Evolutionary conservation across 2,113 vertebrate genomes (phyloP), one percentile per base, ranked within the genome.

Genomic region (Trichomycterus rosablanca): DNA sequence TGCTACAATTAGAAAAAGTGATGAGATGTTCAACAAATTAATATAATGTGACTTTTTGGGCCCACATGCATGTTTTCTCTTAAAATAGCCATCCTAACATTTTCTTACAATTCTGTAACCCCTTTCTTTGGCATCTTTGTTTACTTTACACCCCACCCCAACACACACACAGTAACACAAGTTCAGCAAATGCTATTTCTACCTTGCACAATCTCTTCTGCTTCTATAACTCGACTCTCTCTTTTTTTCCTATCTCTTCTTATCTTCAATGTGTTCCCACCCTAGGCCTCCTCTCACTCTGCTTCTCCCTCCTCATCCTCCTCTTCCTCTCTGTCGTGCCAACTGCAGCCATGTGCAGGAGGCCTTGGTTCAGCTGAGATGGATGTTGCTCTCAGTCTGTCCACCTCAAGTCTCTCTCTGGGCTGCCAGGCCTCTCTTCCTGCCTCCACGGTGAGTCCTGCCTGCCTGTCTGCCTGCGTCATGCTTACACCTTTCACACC

Each of bases 361-460:
- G 67, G 63, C 52, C 22, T 87, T 79, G 87, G 88, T 84, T 78
- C 74, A 64, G 82, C 84, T 70, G 89, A 92, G 83, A 89, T 88
- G 81, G 53, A 74, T 82, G 76, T 84, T 74, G 34, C 84, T 82
- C 88, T 88, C 86, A 89, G 85, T 88, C 83, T 90, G 71, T 91
- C 91, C 78, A 76, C 88, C 86, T 93, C 91, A 87, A 88, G 91
- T 84, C 90, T 89, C 88, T 92, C 91, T 89, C 91, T 93, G 75
- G 90, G 81, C 82, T 87, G 88, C 82, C 89, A 89, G 72, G 86
- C 84, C 83, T 87, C 81, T 78, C 85, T 90, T 42, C 85, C 89
- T 50, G 87, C 87, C 78, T 86, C 85, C 49, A 87, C 83, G 91
- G 89, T 93, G 91, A 93, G 90, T 93, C 56, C 32, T 19, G 24